Percentiles rank a stretch among this genome's conserved stretches.
phyloP scores from a whole-genome alignment of 1,140 invertebrate genomes.

The Radopholus similis region DNA sequence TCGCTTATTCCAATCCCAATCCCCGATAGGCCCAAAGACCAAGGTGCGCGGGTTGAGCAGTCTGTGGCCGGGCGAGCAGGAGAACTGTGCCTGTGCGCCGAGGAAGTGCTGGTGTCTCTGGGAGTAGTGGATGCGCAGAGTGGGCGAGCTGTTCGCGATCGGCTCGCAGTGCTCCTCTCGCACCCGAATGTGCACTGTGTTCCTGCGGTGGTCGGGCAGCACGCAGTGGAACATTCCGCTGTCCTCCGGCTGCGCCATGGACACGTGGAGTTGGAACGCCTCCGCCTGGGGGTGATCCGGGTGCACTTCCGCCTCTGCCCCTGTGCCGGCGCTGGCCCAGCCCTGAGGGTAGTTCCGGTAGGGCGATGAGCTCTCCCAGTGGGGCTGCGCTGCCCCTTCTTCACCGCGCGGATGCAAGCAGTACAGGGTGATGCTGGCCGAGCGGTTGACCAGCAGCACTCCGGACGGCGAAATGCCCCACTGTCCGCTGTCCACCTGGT shows the following conservation, averaged over 20 bases:
- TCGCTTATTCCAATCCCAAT: no score
- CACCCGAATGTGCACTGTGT: conserved; percentile 23
- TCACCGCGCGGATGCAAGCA: neutral
- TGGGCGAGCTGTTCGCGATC: conserved; percentile 32
- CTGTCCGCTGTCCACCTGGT: no score
- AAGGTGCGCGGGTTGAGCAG: conserved; percentile 32
- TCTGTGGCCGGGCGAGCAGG: conserved; percentile 31
- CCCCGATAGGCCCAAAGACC: no score
- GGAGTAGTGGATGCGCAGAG: conserved; percentile 32
- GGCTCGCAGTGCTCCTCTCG: conserved; percentile 45
- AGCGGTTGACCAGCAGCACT: conserved; percentile 25
- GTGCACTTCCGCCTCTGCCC: no score
- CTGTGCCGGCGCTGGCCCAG: no score
- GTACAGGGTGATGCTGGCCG: neutral
- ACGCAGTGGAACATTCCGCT: conserved; percentile 41
- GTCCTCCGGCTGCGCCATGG: conserved; percentile 42
- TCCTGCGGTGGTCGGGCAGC: conserved; percentile 37
- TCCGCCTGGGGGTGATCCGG: conserved; percentile 16
- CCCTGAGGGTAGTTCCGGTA: neutral
- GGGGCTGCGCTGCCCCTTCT: neutral
- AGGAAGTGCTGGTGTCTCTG: conserved; percentile 29
- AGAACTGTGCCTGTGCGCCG: conserved; percentile 37
- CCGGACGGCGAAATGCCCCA: conserved; percentile 33
- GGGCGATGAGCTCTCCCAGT: neutral
- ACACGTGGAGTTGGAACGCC: conserved; percentile 36